A percentile compares a stretch with the other conserved stretches of the same genome.
These are phyloP conservation scores for Buceros bicornis DNA, from an alignment of 2,797 vertebrate genomes.

Conservation along the genomic window DNA sequence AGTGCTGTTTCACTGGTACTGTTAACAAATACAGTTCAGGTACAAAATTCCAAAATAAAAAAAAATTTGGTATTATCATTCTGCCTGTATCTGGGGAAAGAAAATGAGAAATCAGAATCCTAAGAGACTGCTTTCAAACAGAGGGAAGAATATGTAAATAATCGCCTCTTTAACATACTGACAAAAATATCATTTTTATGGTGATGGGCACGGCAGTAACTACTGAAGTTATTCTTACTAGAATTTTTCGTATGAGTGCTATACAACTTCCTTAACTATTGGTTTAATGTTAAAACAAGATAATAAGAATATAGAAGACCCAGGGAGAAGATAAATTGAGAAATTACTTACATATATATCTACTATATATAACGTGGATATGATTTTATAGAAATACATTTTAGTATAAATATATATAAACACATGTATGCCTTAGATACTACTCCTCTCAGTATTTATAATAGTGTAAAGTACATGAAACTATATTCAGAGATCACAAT, in stretches of 20 bases:
- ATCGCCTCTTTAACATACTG: slow-evolving; percentile 57
- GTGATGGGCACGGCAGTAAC: slow-evolving; percentile 3
- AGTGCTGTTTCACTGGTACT: background rate
- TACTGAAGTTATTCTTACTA: slow-evolving; percentile 48
- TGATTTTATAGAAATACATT: background rate
- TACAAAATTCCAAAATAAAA: slow-evolving; percentile 8
- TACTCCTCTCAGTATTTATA: background rate
- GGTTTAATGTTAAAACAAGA: slow-evolving; percentile 53
- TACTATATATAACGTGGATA: background rate
- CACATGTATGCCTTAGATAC: background rate
- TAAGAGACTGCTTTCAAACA: slow-evolving; percentile 59
- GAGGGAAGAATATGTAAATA: slow-evolving; percentile 53
- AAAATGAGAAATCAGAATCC: slow-evolving; percentile 56
- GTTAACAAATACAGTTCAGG: slow-evolving; percentile 21
- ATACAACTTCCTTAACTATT: slow-evolving; percentile 59
- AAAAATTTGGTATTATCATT: background rate
- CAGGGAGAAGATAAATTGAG: slow-evolving; percentile 42
- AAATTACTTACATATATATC: slow-evolving; percentile 2
- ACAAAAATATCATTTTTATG: slow-evolving; percentile 63
- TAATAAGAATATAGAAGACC: background rate
- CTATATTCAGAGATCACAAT: background rate
- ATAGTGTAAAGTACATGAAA: background rate
- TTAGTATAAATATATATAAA: background rate
- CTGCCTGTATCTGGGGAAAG: slow-evolving; percentile 23
- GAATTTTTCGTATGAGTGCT: slow-evolving; percentile 63